Evolutionary conservation across 2,888 invertebrate genomes (phyloP).

Genomic region (Cheilosia impressa): DNA sequence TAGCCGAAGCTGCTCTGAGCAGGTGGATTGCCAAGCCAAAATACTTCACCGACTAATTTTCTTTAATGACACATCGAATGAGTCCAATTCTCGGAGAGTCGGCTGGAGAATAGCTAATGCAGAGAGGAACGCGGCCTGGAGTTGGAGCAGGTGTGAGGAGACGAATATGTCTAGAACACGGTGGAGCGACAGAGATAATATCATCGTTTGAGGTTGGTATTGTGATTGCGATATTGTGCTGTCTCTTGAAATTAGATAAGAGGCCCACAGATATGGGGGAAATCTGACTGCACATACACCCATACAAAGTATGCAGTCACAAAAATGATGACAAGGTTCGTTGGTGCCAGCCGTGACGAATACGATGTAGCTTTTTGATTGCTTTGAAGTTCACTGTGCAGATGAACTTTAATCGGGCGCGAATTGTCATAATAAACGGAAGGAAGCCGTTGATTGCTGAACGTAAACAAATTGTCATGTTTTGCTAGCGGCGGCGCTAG

Average conservation of each 20-base stretch:
- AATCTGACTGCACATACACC: not conserved
- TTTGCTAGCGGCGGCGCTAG: not conserved
- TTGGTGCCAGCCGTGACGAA: not conserved
- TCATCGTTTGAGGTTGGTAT: too few species aligned
- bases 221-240: too few species aligned
- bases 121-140: not conserved
- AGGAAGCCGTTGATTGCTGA: not conserved
- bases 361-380: not conserved
- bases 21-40: not conserved
- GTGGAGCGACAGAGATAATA: too few species aligned
- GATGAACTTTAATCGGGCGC: conserved; percentile 33
- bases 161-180: conserved; percentile 15
- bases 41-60: conserved; percentile 31
- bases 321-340: not conserved
- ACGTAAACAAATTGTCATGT: conserved; percentile 1
- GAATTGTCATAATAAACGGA: conserved; percentile 7
- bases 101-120: conserved; percentile 12
- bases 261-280: not conserved
- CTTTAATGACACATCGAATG: conserved; percentile 60
- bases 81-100: conserved; percentile 13
- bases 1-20: conserved; percentile 23
- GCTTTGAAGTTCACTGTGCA: conserved; percentile 10
- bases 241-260: too few species aligned
- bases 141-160: not conserved
- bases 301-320: not conserved